Conservation (phyloP, 2,888 invertebrate species). For the Crossocerus cetratus region DNA sequence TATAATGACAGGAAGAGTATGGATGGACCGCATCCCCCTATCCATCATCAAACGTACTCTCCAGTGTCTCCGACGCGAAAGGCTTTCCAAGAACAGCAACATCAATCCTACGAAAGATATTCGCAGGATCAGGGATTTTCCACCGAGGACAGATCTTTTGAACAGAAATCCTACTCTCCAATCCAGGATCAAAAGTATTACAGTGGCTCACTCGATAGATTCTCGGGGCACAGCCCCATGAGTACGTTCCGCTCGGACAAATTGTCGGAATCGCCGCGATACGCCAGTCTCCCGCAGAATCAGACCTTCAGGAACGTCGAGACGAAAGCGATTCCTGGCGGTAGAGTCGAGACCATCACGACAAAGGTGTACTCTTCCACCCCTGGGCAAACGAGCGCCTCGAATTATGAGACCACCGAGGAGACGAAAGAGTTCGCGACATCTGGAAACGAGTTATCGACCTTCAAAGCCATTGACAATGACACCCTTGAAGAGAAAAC, state of each 20-base stretch:
- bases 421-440: constrained; percentile 78
- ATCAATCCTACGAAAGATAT: constrained; percentile 48
- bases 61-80: constrained; percentile 55
- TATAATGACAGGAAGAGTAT: constrained; percentile 40
- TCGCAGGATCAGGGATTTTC: constrained; percentile 47
- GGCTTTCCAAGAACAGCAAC: constrained; percentile 46
- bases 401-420: constrained; percentile 79
- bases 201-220: constrained; percentile 52
- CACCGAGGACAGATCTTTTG: constrained; percentile 45
- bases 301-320: constrained; percentile 72
- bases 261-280: constrained; percentile 31
- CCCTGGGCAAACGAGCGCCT: constrained; percentile 78
- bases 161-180: constrained; percentile 48
- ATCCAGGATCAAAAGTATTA: constrained; percentile 53
- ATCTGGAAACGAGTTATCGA: constrained; percentile 78
- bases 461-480: constrained; percentile 70
- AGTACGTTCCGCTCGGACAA: constrained; percentile 67
- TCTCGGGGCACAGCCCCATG: constrained; percentile 58
- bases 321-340: constrained; percentile 79
- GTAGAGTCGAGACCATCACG: constrained; percentile 79
- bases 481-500: constrained; percentile 83
- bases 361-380: constrained; percentile 81
- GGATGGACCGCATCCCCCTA: constrained; percentile 49
- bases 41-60: constrained; percentile 46
- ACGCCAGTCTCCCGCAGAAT: constrained; percentile 53